Conservation (phyloP, 1,140 invertebrate species). For the Eulimnadia texana region DNA sequence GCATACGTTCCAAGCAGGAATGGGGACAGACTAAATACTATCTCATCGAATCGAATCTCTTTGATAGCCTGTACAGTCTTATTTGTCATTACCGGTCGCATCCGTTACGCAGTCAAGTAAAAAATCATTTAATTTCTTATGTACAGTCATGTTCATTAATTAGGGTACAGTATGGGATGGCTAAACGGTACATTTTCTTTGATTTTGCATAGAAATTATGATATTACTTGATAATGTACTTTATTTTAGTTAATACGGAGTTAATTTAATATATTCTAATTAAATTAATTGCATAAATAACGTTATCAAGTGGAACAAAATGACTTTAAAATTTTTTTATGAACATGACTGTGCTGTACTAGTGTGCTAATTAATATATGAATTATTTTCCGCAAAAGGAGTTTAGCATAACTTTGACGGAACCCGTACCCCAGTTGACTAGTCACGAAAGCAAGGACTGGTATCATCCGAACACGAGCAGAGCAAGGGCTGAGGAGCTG, state of each 20-base stretch:
- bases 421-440: constrained; percentile 87
- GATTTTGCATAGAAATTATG: too few relatives aligned
- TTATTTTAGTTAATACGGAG: too few relatives aligned
- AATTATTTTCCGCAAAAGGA: constrained; percentile 40
- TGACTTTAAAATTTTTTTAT: too few relatives aligned
- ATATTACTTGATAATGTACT: too few relatives aligned
- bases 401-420: constrained; percentile 69
- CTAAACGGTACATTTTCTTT: too few relatives aligned
- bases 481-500: constrained; percentile 71
- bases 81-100: constrained; percentile 80
- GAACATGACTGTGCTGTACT: too few relatives aligned
- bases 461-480: constrained; percentile 69
- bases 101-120: constrained; percentile 54
- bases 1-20: constrained; percentile 79
- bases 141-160: too few relatives aligned
- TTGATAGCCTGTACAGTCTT: constrained; percentile 82
- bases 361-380: too few relatives aligned
- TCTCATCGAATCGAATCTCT: constrained; percentile 73
- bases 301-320: too few relatives aligned
- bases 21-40: constrained; percentile 79
- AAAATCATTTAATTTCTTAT: constrained; percentile 12
- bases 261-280: too few relatives aligned
- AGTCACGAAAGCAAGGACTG: constrained; percentile 88
- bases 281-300: too few relatives aligned
- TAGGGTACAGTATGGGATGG: too few relatives aligned